These are phyloP conservation scores for Leucoma salicis DNA, from an alignment of 2,888 invertebrate genomes.

Conservation along the genomic window DNA sequence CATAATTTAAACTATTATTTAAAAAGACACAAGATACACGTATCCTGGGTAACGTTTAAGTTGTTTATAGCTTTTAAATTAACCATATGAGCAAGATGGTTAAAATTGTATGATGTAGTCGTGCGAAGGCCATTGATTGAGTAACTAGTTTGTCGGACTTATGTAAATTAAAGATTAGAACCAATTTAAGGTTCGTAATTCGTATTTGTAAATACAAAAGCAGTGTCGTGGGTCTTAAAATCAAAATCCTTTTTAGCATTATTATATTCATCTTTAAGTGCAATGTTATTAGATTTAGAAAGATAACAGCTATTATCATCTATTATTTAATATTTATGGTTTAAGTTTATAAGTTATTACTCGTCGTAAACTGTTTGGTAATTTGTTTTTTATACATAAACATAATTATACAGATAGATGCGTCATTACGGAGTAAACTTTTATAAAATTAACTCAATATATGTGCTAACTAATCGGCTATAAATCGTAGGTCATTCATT, in stretches of 20 bases:
- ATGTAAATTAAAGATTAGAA: conserved; percentile 44
- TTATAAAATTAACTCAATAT: no score
- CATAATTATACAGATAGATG: no score
- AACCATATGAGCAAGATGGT: not conserved
- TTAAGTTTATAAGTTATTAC: no score
- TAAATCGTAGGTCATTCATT: no score
- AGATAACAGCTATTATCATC: not conserved
- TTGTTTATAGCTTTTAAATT: not conserved
- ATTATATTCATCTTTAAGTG: not conserved
- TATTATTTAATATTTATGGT: no score
- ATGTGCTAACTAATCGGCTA: no score
- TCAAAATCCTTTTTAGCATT: not conserved
- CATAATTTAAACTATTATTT: no score
- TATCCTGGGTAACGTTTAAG: no score
- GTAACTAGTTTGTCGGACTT: conserved; percentile 46
- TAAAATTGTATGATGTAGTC: not conserved
- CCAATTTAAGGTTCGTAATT: conserved; percentile 26
- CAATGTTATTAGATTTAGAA: not conserved
- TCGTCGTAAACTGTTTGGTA: no score
- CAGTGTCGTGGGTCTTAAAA: not conserved
- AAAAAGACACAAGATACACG: no score
- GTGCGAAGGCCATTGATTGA: conserved; percentile 35
- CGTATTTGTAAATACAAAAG: conserved; percentile 6
- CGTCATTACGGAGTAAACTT: no score
- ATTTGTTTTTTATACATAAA: no score